These are phyloP conservation scores for Calameuta filiformis DNA, from an alignment of 2,888 invertebrate species.

Conservation along the genomic window DNA sequence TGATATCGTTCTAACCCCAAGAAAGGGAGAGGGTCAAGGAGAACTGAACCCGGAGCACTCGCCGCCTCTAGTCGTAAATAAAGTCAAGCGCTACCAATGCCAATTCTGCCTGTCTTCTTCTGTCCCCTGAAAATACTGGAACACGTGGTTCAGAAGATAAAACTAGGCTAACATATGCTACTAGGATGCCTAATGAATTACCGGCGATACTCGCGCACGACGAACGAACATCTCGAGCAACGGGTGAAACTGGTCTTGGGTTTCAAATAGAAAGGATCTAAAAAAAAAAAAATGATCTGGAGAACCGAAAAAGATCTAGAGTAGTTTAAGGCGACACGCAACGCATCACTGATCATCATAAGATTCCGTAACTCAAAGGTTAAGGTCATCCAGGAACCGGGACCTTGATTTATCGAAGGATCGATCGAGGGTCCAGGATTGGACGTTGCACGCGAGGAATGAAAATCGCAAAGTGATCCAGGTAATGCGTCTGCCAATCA, in stretches of 20 bases:
- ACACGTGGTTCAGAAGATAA: background rate
- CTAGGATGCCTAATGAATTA: background rate
- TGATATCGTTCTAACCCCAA: constrained; percentile 60
- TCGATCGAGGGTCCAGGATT: background rate
- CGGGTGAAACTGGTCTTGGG: background rate
- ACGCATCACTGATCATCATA: background rate
- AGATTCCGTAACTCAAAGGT: background rate
- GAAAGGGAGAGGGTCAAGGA: constrained; percentile 53
- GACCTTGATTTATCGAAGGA: background rate
- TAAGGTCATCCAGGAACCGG: background rate
- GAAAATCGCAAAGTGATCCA: background rate
- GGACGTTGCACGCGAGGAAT: background rate
- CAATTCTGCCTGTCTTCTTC: constrained; percentile 39
- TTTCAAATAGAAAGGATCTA: background rate
- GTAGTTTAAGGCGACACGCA: background rate
- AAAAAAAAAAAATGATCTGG: background rate
- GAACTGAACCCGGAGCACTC: constrained; percentile 55
- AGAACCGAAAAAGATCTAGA: background rate
- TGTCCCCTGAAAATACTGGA: background rate
- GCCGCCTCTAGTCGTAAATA: constrained; percentile 59
- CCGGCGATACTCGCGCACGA: background rate
- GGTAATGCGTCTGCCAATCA: background rate
- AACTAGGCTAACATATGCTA: background rate
- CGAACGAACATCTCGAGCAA: background rate
- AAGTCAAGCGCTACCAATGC: constrained; percentile 54